Base-by-base conservation (phyloP, 2,888 invertebrate species). In the Acrobasis suavella region DNA sequence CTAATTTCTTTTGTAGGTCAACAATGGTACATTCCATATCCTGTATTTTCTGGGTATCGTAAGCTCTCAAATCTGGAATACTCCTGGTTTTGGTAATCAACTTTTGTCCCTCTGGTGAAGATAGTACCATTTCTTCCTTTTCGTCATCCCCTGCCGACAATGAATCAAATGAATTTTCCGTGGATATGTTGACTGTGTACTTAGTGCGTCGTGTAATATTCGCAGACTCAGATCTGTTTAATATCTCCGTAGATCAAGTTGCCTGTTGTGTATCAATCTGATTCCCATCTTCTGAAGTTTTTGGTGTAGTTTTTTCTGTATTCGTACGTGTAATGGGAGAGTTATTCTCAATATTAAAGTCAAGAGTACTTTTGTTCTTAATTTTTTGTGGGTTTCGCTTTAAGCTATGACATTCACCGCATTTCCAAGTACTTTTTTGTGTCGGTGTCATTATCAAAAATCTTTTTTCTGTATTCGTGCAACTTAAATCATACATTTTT, bases 401-500 rank as follows among this genome's bases (percentile, higher is more conserved):
- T 9, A 14, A 6, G 16, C 39, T 12, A 15, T 55, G n/a, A 10
- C 55, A 55, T n/a, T 37, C 39, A 10, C 37, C 39, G n/a, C 55
- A 55, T 38, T 55, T 55, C 39, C 39, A 55, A 15, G 16, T 55
- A 8, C 9, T 15, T 39, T 55, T 39, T 15, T 55, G 55, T 14
- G 55, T n/a, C 6, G 55, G 38, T 38, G 39, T 38, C 55, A 55
- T 55, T n/a, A 55, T 55, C 2, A 37, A 55, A 37, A 38, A 55
- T 16, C 55, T 55, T 10, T 39, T 55, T 15, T 55, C 55, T 32
- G 55, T 38, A 39, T 38, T 55, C 6, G 55, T n/a, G 15, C 55
- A 55, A 10, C 38, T 55, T 14, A 39, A 32, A 55, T 55, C 55
- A 39, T 55, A 55, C 2, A 15, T 39, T 37, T 55, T 38, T 55